phyloP scores from a whole-genome alignment of 2,797 vertebrate genomes.

The Craterocephalus amniculus region DNA sequence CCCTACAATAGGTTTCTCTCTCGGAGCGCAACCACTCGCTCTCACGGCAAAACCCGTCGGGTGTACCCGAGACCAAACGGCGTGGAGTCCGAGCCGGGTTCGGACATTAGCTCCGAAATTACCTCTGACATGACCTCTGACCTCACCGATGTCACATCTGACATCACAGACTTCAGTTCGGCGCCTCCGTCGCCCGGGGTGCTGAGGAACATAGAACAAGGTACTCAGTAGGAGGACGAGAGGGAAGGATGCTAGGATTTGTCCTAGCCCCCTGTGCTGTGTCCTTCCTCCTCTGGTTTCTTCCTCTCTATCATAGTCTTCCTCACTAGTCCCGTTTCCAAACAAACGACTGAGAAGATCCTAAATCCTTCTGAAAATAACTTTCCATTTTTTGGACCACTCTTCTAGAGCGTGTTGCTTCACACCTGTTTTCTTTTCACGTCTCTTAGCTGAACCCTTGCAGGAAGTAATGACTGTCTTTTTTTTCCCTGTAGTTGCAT shows the following conservation, averaged over 20 bases:
- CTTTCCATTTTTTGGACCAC: no score
- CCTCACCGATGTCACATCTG: slow-evolving; percentile 57
- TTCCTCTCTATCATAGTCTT: slow-evolving; percentile 32
- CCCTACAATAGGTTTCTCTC: slow-evolving; percentile 79
- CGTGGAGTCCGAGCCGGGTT: slow-evolving; percentile 67
- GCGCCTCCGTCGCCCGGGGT: slow-evolving; percentile 64
- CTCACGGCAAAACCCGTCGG: slow-evolving; percentile 54
- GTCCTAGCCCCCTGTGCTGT: slow-evolving; percentile 37
- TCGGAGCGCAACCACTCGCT: slow-evolving; percentile 69
- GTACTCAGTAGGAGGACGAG: slow-evolving; percentile 71
- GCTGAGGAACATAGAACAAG: slow-evolving; percentile 79
- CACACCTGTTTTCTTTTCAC: no score
- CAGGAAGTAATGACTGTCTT: not conserved
- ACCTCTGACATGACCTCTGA: slow-evolving; percentile 56
- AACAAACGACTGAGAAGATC: not conserved
- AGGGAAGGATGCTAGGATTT: slow-evolving; percentile 44
- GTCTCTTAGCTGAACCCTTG: no score
- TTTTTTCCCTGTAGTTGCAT: slow-evolving; percentile 81
- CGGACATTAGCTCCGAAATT: slow-evolving; percentile 45
- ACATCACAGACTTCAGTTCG: slow-evolving; percentile 65
- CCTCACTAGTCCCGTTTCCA: slow-evolving; percentile 19
- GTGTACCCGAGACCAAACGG: slow-evolving; percentile 83
- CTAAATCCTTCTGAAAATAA: not conserved
- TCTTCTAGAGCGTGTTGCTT: no score
- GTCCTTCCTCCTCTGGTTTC: slow-evolving; percentile 39